Base-by-base conservation (phyloP, 2,797 vertebrate species). In the Harpagifer antarcticus region DNA sequence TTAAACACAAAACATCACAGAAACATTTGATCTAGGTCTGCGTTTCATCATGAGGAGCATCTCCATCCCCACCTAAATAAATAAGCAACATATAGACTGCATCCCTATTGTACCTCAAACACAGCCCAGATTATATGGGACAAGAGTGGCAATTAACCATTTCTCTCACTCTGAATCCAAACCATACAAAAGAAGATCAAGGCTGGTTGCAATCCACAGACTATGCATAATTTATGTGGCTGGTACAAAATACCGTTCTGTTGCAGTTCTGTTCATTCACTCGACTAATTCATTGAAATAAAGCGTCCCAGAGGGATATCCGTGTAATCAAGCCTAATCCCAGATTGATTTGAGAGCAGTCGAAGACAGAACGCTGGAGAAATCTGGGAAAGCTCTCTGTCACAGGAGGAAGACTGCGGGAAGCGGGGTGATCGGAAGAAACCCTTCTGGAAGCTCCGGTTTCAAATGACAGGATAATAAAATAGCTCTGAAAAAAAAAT, bases 151-250 rank as follows among this genome's bases (percentile, higher is more conserved):
- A 94, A 93, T 93, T 93, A 93, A 90, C 88, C 66, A 88, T 90
- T 91, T 93, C 86, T 91, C 91, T 91, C 79, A 84, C 84, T 90
- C 89, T 81, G 84, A 85, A 92, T 92, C 84, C 76, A 81, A 86
- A 89, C 86, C 83, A 85, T 89, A 90, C 88, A 94, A 90, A 92
- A 89, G 86, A 93, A 90, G 93, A 95, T 95, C 94, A 93, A 94
- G 90, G 90, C 84, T 76, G 84, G 89, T 82, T 90, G 93, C 91
- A 92, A 92, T 94, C 87, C 86, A 87, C 89, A 85, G 85, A 83
- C 72, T 72, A 93, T 95, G 92, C 93, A 95, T 96, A 94, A 95
- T 95, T 95, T 93, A 95, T 94, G 86, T 86, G 90, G 91, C 91
- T 94, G 89, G 87, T 92, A 95, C 93, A 94, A 95, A 94, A 94